Conservation (phyloP, 2,113 vertebrate species). For the Corythaixoides concolor region DNA sequence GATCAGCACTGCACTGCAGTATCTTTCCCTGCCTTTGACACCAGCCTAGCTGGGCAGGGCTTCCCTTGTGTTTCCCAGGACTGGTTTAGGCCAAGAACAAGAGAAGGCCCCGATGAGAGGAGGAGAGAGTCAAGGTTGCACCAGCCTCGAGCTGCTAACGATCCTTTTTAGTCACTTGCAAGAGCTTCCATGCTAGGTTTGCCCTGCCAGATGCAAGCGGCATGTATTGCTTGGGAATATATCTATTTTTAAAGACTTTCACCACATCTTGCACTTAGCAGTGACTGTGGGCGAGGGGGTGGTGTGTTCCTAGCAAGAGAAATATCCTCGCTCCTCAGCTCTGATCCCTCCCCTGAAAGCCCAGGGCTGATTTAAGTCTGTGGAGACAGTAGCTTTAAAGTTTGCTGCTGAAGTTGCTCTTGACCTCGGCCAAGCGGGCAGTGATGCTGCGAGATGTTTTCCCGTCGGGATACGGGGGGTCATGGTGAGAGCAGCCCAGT, state of each 20-base stretch:
- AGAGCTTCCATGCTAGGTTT: slow-evolving; percentile 37
- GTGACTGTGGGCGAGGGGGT: slow-evolving; percentile 48
- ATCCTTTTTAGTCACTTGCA: slow-evolving; percentile 38
- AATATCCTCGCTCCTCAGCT: slow-evolving; percentile 34
- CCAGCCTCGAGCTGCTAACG: slow-evolving; percentile 1
- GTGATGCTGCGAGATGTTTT: neutral
- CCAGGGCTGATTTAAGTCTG: slow-evolving; percentile 8
- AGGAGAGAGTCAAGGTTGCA: slow-evolving; percentile 31
- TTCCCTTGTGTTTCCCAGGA: slow-evolving; percentile 62
- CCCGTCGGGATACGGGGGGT: accelerated
- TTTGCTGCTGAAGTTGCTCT: neutral
- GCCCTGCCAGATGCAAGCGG: slow-evolving; percentile 48
- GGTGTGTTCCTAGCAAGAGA: slow-evolving; percentile 46
- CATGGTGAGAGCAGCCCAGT: neutral
- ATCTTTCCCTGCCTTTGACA: slow-evolving; percentile 72
- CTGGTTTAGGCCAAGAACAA: slow-evolving; percentile 54
- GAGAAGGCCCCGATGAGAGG: slow-evolving; percentile 39
- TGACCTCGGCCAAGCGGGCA: neutral
- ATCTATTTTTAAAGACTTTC: slow-evolving; percentile 64
- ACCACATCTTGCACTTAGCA: slow-evolving; percentile 57
- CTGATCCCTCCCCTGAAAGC: slow-evolving; percentile 8
- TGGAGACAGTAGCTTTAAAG: neutral
- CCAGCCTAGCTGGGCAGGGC: slow-evolving; percentile 66
- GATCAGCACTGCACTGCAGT: slow-evolving; percentile 84
- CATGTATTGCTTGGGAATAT: slow-evolving; percentile 61